Base-by-base conservation (phyloP, 1,140 invertebrate genomes). In the Drosophila carrolli region DNA sequence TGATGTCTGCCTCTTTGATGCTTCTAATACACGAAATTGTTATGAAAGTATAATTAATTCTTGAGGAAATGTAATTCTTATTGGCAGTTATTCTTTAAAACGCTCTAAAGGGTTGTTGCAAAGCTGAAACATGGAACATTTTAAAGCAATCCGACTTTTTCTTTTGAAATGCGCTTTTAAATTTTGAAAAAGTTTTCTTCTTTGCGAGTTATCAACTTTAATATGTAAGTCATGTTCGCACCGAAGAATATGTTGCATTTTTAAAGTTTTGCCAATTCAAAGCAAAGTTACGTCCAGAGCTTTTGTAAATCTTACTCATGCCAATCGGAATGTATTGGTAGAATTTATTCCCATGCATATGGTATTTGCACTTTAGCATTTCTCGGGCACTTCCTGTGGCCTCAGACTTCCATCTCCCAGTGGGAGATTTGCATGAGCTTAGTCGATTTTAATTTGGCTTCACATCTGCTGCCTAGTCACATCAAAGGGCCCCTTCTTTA, bases 351-450 rank as follows among this genome's bases (percentile, higher is more conserved):
- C 41, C 16, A 16, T 32, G 37, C 35, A 11, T 38, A 47, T 55
- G 65, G 37, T 37, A 75, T 75, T 57, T 57, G 71, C 29, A 13
- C 48, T 54, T 43, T 57, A 75, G 54, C 35, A 57, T 62, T 75
- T 38, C 48, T 66, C 67, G 47, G 47, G 13, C 61, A 75, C 62
- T 76, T 76, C 73, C 73, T 67, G 73, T 75, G 40, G 32, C 53
- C 68, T 27, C 35, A 44, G 40, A 27, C 16, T 37, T 23, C 1
- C n/a, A n/a, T 14, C 16, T 37, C 23, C 1, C n/a, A n/a, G 14
- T 35, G 35, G 27, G 14, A 43, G 50, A 62, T 43, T 50, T 41
- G 5, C 53, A 57, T n/a, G 37, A 19, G 54, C 66, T 72, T 53
- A 51, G 54, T 46, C 48, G 41, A 50, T 76, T 75, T 55, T 61